phyloP scores from a whole-genome alignment of 2,888 invertebrate species.

The Drosophila infuscata region DNA sequence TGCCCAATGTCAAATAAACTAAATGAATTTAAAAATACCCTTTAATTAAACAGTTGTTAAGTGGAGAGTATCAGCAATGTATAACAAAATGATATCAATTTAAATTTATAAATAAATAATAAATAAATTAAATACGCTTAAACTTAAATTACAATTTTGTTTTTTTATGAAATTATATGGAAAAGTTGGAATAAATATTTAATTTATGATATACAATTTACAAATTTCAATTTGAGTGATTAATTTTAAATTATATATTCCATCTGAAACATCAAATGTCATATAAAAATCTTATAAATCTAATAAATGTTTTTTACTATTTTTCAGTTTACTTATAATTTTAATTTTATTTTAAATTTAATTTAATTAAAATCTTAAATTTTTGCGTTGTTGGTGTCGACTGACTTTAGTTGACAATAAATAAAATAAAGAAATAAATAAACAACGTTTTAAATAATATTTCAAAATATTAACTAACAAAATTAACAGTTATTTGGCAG shows the following conservation, averaged over 20 bases:
- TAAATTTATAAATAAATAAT: too few species aligned
- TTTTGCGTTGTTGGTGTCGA: too few species aligned
- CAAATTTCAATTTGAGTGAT: neutral
- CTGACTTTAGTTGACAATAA: too few species aligned
- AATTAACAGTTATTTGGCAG: neutral
- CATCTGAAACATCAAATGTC: neutral
- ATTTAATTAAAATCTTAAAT: too few species aligned
- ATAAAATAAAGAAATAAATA: too few species aligned
- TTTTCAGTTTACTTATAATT: too few species aligned
- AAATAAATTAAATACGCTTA: too few species aligned
- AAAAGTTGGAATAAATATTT: neutral
- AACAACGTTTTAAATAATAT: neutral
- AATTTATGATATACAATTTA: neutral
- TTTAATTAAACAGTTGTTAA: neutral
- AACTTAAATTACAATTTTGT: too few species aligned
- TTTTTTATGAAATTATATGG: neutral
- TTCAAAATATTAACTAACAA: neutral
- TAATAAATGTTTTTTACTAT: too few species aligned
- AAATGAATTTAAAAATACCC: conserved; percentile 21
- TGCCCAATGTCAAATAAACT: conserved; percentile 35
- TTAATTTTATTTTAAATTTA: too few species aligned
- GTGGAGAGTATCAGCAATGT: neutral
- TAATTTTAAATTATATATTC: neutral
- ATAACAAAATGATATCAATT: neutral
- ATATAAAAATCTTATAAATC: too few species aligned